Percentiles rank a stretch among this genome's conserved stretches.
phyloP scores from a whole-genome alignment of 2,113 vertebrate genomes.

The Oreochromis aureus region DNA sequence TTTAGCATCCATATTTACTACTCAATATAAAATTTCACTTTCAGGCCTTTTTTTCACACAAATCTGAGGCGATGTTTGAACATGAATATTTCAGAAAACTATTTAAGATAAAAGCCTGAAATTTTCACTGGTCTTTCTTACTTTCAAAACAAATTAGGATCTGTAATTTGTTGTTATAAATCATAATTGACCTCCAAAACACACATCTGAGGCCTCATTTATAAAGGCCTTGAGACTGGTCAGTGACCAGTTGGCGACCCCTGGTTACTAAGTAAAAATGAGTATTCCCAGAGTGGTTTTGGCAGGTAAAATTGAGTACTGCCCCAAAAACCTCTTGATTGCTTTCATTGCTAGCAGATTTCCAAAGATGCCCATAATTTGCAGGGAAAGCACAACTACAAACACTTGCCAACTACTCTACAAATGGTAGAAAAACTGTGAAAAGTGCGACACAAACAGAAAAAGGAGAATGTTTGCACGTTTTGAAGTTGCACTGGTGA shows the following conservation, averaged over 20 bases:
- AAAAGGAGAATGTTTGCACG: too few relatives aligned
- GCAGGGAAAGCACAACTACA: accelerated
- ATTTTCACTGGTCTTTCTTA: not conserved
- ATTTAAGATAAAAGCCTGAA: not conserved
- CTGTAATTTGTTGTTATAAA: not conserved
- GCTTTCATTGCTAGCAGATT: not conserved
- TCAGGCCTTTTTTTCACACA: not conserved
- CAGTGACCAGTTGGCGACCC: not conserved
- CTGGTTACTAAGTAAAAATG: not conserved
- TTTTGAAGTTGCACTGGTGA: too few relatives aligned
- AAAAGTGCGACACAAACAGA: not conserved
- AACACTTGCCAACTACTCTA: not conserved
- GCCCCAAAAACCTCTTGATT: accelerated
- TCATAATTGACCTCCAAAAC: not conserved
- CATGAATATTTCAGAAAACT: not conserved
- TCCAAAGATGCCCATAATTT: not conserved
- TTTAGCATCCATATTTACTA: not conserved
- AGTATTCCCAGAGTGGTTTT: not conserved
- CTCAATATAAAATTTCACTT: not conserved
- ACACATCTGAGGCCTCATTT: not conserved
- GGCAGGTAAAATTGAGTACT: not conserved
- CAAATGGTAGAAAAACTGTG: not conserved
- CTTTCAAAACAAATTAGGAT: not conserved
- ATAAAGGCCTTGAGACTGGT: accelerated
- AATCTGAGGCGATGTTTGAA: not conserved